phyloP scores from a whole-genome alignment of 92 coral and sea anemone genomes.

The Scolanthus callimorphus region DNA sequence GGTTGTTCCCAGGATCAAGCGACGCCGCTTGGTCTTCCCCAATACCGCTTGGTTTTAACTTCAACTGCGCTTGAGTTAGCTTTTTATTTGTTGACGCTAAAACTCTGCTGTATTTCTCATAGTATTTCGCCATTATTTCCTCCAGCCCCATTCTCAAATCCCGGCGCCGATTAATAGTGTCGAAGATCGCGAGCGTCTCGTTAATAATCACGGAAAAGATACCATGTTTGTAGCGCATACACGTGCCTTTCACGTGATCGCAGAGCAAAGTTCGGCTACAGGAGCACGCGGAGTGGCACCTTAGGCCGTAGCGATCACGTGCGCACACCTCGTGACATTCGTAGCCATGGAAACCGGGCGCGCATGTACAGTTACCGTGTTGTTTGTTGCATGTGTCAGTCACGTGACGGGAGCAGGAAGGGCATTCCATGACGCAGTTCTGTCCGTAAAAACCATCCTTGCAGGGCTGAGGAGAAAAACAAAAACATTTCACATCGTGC shows the following conservation, averaged over 20 bases:
- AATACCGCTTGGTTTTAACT: too few species aligned
- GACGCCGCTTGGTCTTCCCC: too few species aligned
- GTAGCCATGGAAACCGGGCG: constrained; percentile 83
- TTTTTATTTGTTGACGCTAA: too few species aligned
- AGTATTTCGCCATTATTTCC: constrained; percentile 49
- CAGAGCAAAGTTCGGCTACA: constrained; percentile 60
- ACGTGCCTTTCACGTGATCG: constrained; percentile 76
- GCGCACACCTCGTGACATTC: constrained; percentile 79
- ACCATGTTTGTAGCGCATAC: constrained; percentile 57
- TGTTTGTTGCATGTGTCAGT: constrained; percentile 75
- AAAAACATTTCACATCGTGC: too few species aligned
- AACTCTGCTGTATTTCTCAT: neutral
- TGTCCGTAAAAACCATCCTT: constrained; percentile 81
- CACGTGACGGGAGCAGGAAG: constrained; percentile 86
- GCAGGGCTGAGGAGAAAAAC: constrained; percentile 56
- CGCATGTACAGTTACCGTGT: constrained; percentile 89
- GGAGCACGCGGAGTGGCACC: constrained; percentile 48
- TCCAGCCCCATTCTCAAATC: constrained; percentile 73
- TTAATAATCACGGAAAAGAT: constrained; percentile 48
- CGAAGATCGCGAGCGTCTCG: constrained; percentile 36
- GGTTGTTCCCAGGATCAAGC: too few species aligned
- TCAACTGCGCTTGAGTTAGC: too few species aligned
- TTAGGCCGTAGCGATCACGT: constrained; percentile 46
- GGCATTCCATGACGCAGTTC: constrained; percentile 66
- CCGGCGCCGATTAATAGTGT: constrained; percentile 52